Evolutionary conservation across 2,113 vertebrate genomes (phyloP).

Genomic region (Labeo rohita): DNA sequence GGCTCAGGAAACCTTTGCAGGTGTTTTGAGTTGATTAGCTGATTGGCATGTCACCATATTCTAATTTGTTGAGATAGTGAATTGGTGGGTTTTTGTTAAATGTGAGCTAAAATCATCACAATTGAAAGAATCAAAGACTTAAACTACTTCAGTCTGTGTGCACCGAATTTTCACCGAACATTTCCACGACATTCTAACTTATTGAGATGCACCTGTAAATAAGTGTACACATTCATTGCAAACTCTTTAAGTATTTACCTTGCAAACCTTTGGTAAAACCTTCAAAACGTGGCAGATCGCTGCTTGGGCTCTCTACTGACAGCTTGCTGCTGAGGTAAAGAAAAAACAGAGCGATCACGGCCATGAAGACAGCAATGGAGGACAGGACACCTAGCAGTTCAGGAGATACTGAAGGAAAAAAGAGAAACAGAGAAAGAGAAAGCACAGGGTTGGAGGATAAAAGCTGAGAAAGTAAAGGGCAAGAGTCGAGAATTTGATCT

Average conservation of each 20-base stretch:
- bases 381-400: conserved; percentile 95
- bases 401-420: conserved; percentile 88
- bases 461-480: background rate
- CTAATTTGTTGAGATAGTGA: too few species aligned
- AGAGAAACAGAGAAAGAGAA: conserved; percentile 38
- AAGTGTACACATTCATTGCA: background rate
- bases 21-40: too few species aligned
- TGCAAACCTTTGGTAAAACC: conserved; percentile 79
- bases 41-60: too few species aligned
- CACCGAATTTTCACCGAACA: too few species aligned
- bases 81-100: too few species aligned
- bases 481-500: conserved; percentile 19
- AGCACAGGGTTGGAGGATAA: conserved; percentile 11
- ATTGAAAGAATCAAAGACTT: too few species aligned
- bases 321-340: conserved; percentile 98
- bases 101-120: too few species aligned
- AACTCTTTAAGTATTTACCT: conserved; percentile 75
- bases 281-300: conserved; percentile 81
- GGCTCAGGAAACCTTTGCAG: too few species aligned
- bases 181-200: too few species aligned
- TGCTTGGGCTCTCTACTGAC: conserved; percentile 87
- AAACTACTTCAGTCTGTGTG: too few species aligned
- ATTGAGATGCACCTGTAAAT: too few species aligned
- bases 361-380: conserved; percentile 89
- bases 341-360: conserved; percentile 93